Percentiles rank a stretch among this genome's conserved stretches.
These are phyloP conservation scores for Rhyacophila brunnea DNA, from an alignment of 1,140 invertebrate species.

Conservation along the genomic window DNA sequence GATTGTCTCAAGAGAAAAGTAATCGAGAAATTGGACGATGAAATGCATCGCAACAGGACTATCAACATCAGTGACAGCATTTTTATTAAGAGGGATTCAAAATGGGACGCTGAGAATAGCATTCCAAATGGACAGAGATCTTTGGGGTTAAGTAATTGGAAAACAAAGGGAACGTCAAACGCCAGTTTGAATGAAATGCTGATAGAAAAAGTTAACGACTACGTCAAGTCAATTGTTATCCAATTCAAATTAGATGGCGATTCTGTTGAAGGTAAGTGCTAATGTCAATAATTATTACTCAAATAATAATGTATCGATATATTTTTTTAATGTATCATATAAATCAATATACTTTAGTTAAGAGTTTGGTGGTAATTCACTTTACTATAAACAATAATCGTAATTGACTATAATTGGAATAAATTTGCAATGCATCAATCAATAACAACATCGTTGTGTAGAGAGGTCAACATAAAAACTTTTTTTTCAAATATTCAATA, in stretches of 20 bases:
- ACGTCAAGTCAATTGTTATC: constrained; percentile 26
- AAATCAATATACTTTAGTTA: too few species aligned
- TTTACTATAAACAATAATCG: too few species aligned
- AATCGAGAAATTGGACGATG: constrained; percentile 55
- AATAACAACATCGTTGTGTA: too few species aligned
- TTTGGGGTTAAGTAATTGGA: constrained; percentile 29
- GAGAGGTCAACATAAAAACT: too few species aligned
- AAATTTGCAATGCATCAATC: too few species aligned
- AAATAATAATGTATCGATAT: too few species aligned
- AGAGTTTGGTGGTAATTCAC: too few species aligned
- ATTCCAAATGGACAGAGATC: constrained; percentile 32
- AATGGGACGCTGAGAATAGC: constrained; percentile 36
- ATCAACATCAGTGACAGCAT: constrained; percentile 58
- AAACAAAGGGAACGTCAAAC: constrained; percentile 4
- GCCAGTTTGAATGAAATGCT: constrained; percentile 39
- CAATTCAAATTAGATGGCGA: constrained; percentile 25
- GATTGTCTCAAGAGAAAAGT: constrained; percentile 57
- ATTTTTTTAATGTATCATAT: too few species aligned
- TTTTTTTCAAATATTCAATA: too few species aligned
- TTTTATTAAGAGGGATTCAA: constrained; percentile 53
- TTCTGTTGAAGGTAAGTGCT: constrained; percentile 7
- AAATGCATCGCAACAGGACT: constrained; percentile 56
- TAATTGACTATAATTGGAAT: too few species aligned
- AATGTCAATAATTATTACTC: too few species aligned
- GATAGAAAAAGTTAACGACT: constrained; percentile 36